Evolutionary conservation across 2,888 invertebrate species (phyloP).

Genomic region (Artemia sinica): DNA sequence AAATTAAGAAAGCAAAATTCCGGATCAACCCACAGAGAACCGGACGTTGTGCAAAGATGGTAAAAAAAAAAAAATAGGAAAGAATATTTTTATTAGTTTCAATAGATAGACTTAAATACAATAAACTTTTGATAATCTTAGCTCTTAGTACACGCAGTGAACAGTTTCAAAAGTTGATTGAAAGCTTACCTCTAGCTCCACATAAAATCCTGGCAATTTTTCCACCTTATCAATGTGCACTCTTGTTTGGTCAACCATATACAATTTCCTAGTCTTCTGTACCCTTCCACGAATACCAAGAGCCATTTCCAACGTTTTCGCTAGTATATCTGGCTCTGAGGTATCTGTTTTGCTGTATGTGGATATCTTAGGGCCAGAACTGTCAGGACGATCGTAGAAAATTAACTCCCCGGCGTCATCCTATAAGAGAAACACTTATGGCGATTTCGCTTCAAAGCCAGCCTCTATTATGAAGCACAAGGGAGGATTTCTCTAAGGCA

Average conservation of each 20-base stretch:
- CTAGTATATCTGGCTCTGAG: conserved; percentile 35
- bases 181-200: conserved; percentile 58
- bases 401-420: conserved; percentile 48
- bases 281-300: conserved; percentile 55
- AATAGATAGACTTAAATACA: too few relatives aligned
- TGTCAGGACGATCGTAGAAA: conserved; percentile 58
- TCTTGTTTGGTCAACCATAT: conserved; percentile 56
- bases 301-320: conserved; percentile 40
- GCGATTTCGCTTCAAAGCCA: too few relatives aligned
- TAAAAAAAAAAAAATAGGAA: too few relatives aligned
- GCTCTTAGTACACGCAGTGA: too few relatives aligned
- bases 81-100: too few relatives aligned
- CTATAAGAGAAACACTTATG: conserved; percentile 30
- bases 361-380: conserved; percentile 59
- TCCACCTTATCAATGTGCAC: conserved; percentile 74
- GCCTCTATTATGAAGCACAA: too few relatives aligned
- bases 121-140: too few relatives aligned
- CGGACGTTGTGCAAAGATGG: too few relatives aligned
- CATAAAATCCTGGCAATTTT: conserved; percentile 50
- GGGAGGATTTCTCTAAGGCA: too few relatives aligned
- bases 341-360: conserved; percentile 45
- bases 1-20: too few relatives aligned
- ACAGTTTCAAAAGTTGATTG: too few relatives aligned
- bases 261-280: conserved; percentile 55
- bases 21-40: too few relatives aligned